A percentile compares a stretch with the other conserved stretches of the same genome.
Conservation (phyloP, 2,888 invertebrate species). For the Hirtodrosophila duncani region DNA sequence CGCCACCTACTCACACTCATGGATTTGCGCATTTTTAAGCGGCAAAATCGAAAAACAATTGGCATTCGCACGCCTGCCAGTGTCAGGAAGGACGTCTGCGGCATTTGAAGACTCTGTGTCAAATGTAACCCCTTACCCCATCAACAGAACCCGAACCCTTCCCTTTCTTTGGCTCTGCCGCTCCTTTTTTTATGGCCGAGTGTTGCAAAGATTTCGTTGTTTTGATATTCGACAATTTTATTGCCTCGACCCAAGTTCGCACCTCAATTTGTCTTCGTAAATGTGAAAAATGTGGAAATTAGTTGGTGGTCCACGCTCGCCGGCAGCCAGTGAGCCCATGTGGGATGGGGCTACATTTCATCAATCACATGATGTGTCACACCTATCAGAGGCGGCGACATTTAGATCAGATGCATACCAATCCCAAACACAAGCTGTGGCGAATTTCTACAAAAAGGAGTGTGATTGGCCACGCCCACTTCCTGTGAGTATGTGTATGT, state of each 20-base stretch:
- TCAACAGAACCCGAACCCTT: conserved; percentile 50
- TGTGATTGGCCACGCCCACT: conserved; percentile 54
- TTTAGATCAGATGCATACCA: conserved; percentile 48
- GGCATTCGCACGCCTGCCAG: conserved; percentile 69
- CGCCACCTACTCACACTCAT: conserved; percentile 25
- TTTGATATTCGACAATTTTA: conserved; percentile 75
- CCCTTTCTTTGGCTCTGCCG: conserved; percentile 1
- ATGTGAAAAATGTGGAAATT: conserved; percentile 78
- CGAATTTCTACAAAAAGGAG: conserved; percentile 57
- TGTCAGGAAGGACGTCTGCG: conserved; percentile 37
- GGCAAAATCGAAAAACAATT: conserved; percentile 73
- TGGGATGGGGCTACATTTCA: conserved; percentile 56
- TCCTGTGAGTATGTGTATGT: conserved; percentile 12
- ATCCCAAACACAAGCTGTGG: conserved; percentile 31
- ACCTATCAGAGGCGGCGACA: conserved; percentile 66
- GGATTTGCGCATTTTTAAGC: conserved; percentile 61
- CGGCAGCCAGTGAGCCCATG: no score
- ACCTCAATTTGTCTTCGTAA: conserved; percentile 78
- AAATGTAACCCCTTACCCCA: conserved; percentile 14
- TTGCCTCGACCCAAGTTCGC: conserved; percentile 77
- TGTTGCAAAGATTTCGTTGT: conserved; percentile 67
- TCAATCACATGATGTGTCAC: conserved; percentile 76
- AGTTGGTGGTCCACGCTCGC: conserved; percentile 68
- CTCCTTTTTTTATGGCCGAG: conserved; percentile 51
- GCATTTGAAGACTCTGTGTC: conserved; percentile 52